Base-by-base conservation (phyloP, 2,888 invertebrate species). In the Ornithoptera priamus region DNA sequence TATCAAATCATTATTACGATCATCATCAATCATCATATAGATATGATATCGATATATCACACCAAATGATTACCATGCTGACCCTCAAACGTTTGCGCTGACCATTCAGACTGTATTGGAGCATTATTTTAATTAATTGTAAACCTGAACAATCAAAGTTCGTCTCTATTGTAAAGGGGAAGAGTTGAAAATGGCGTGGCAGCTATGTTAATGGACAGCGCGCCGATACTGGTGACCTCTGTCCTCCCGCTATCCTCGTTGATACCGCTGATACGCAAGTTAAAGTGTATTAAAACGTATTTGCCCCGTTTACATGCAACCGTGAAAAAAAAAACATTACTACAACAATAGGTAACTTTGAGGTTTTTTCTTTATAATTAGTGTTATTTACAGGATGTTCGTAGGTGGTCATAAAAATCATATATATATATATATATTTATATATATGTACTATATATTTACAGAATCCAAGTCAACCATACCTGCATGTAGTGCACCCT, bases 181-280 rank as follows among this genome's bases (percentile, higher is more conserved):
- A 65, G 36, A 62, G 62, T 69, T 58, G 36, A 65, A 18, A 65
- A 58, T 62, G 18, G 57, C 1, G 0, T 62, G 65, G 24, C 62
- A 36, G 42, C 18, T 22, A 36, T 46, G 56, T 24, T 65, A 69
- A 65, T 69, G 65, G 69, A 69, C 46, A n/a, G 30, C 56, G 8
- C 12, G 39, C 7, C 64, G 69, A 69, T 65, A 65, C 42, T 62
- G 65, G 65, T 69, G 69, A 69, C 65, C 65, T 69, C 50, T 77
- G 78, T 76, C 78, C 78, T 78, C 73, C 73, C 72, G 53, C 71
- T 72, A 72, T 71, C 67, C 70, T 70, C 65, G 71, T 72, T 72
- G 73, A 74, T 76, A 73, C 46, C 20, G 50, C 69, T 58, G 71
- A 67, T 73, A 73, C 69, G 71, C 63, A 30, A 62, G 71, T 63